Evolutionary conservation across 2,797 vertebrate genomes (phyloP), one percentile per base, ranked within the genome.

Genomic region (Platalea minor): DNA sequence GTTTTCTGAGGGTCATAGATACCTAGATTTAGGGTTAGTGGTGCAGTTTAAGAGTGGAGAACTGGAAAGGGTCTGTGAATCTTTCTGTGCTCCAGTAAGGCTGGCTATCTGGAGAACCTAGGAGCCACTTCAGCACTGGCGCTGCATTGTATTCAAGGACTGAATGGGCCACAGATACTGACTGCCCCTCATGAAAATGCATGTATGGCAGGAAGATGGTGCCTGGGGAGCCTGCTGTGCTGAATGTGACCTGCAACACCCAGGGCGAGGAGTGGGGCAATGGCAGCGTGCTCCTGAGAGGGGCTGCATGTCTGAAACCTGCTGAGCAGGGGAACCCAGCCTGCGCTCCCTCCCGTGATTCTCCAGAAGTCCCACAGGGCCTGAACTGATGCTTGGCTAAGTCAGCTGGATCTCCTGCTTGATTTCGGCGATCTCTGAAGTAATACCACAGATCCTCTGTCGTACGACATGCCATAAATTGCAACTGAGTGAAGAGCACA

Each of bases 401-500:
- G 9, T 21, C 65, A 60, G 1, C 35, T 39, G 43, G 29, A 39
- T 51, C 56, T n/a, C 56, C 28, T 17, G 48, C 39, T 48, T 18
- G 51, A 10, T 54, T 39, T 26, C 11, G 4, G 63, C 10, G 46
- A 6, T 37, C n/a, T 54, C 39, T 43, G 46, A 21, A 48, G 60
- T 10, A 19, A n/a, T 8, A 18, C 28, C 33, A 4, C 24, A 14
- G 43, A 6, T 54, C 59, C 29, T 41, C 51, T 23, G 45, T 6
- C 26, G 0, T 19, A 7, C 5, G 29, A 11, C 8, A 2, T 16
- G 19, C 23, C 60, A 11, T 20, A 35, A 65, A 4, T 9, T 17
- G 28, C 26, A 28, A 1, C 16, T 1, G 60, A 16, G 64, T 13
- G 64, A 31, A 2, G 11, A 19, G 39, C 17, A 2, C 4, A 2